Evolutionary conservation across 1,140 invertebrate species (phyloP), one percentile per base, ranked within the genome.

Genomic region (Sminthurinus signatus): DNA sequence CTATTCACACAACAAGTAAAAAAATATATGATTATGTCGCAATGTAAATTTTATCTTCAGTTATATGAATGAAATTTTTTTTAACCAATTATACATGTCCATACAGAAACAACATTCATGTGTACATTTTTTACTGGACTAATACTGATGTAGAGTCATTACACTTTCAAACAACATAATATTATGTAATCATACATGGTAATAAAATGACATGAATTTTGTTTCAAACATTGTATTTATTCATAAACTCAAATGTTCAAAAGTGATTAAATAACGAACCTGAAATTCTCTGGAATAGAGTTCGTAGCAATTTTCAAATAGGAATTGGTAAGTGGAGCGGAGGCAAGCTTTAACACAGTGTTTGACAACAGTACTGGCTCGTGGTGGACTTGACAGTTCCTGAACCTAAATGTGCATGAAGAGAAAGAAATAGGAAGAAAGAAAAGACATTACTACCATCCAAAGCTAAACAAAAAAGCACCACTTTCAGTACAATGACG

Each of bases 291-390:
- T 81, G 73, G 87, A 88, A 79, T 93, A 96, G 12, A 97, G 81
- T 74, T 98, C 95, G 76, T 94, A 94, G 74, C 94, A 97, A 79
- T 98, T 96, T 78, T 96, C 93, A 78, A 97, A 98, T 19, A 98
- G 83, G 78, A 97, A 98, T 80, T 97, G 92, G 80, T 98, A 98
- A 19, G 95, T 98, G 31, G 95, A 96, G 74, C 94, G 80, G 64
- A 99, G 85, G 78, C 97, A 99, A 25, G 95, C 95, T 75, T 94
- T 98, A 0, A 97, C 96, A 80, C 97, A 99, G 78, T 99, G 96
- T 79, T 97, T 98, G 0, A 99, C 96, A 4, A 99, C 96, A 25
- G 91, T 94, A 76, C 92, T 95, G 23, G 97, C 96, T 71, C 96
- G 80, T 0, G 96, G 96, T 50, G 96, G 96, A 81, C 92, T 95